Base-by-base conservation (phyloP, 2,113 vertebrate genomes). In the Tringa solitaria region DNA sequence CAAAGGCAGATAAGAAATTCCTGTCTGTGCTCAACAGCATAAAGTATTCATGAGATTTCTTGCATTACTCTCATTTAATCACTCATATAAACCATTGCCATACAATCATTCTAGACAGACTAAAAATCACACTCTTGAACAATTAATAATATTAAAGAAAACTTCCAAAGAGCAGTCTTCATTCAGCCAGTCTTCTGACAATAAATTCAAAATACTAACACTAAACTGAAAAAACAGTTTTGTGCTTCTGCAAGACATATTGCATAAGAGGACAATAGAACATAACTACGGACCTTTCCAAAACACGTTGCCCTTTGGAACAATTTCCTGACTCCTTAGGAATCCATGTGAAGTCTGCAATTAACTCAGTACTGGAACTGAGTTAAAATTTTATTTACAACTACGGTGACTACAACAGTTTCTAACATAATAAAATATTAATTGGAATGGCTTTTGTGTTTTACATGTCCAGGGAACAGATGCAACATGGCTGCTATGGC, bases 61-160 rank as follows among this genome's bases (percentile, higher is more conserved):
- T 70, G 16, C 16, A 72, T 56, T 82, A 30, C 30, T 74, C 39
- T 63, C 7, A 84, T 84, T 95, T 93, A 79, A 63, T 75, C 60
- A 72, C 8, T 78, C 24, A 12, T 43, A 19, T 60, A 69, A 91
- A 69, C 54, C 27, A 27, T 45, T 80, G 46, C 33, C 8, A 74
- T 57, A 24, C n/a, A 67, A 57, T 74, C 23, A 54, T 93, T 86
- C 32, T 26, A 84, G 32, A 57, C 15, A 84, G 28, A 63, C 26
- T 81, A 30, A 74, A 92, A 92, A 67, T 84, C 81, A 35, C 12
- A 33, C 60, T 84, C 7, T 84, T 12, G 6, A 84, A 39, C 35
- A 89, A 89, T 89, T 90, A 93, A 82, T 72, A 82, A 75, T 70
- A 56, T 84, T 85, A 90, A 87, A 89, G 41, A 77, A 90, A 94